A percentile compares a stretch with the other conserved stretches of the same genome.
phyloP scores from a whole-genome alignment of 2,888 invertebrate genomes.

The Protonemura montana region DNA sequence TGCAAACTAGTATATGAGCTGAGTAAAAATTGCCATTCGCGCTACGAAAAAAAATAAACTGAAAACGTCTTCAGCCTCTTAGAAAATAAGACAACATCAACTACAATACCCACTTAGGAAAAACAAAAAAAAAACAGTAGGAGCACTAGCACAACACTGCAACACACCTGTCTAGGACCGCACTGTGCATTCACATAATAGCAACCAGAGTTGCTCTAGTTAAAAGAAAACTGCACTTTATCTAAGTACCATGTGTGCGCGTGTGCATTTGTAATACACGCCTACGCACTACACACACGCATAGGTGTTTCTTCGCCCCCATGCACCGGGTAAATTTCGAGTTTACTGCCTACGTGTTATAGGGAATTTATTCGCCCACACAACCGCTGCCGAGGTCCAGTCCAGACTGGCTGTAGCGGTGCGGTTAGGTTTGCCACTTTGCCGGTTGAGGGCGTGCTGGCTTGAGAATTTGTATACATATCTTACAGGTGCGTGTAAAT shows the following conservation, averaged over 20 bases:
- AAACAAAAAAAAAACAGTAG: neutral
- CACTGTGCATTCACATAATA: neutral
- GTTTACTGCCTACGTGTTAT: neutral
- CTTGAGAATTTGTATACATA: neutral
- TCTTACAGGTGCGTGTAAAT: neutral
- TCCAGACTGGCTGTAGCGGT: neutral
- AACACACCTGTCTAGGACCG: slow-evolving; percentile 1
- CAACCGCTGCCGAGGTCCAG: neutral
- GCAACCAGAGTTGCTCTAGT: too few relatives aligned
- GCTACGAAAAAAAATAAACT: neutral
- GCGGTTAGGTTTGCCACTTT: neutral
- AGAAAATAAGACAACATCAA: neutral
- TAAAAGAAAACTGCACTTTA: too few relatives aligned
- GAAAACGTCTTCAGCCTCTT: neutral
- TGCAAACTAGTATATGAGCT: neutral
- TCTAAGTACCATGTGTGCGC: neutral
- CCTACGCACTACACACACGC: neutral
- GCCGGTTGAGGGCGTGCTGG: neutral
- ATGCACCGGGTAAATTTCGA: neutral
- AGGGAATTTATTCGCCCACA: neutral
- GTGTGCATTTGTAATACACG: neutral
- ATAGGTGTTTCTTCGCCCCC: slow-evolving; percentile 2
- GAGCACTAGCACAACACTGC: neutral
- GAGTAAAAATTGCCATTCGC: neutral
- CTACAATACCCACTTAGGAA: neutral